phyloP scores from a whole-genome alignment of 2,797 vertebrate genomes.

The Cirrhinus molitorella region DNA sequence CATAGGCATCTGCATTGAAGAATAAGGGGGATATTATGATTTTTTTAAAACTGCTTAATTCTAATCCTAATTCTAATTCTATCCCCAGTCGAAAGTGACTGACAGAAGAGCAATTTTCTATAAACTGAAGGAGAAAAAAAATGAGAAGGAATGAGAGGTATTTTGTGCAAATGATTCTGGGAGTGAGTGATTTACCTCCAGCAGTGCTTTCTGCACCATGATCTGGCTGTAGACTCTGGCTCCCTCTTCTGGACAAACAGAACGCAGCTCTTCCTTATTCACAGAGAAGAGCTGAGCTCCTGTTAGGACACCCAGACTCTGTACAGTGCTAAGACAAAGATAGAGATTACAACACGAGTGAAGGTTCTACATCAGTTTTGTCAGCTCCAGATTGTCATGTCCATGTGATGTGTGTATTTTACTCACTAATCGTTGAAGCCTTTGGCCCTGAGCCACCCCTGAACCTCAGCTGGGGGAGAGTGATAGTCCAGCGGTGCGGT shows the following conservation, averaged over 20 bases:
- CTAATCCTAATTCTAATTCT: not conserved
- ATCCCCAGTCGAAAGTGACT: not conserved
- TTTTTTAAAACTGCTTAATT: not conserved
- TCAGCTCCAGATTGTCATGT: not conserved
- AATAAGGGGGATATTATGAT: too few relatives aligned
- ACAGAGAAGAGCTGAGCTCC: slow-evolving; percentile 83
- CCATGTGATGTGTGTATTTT: not conserved
- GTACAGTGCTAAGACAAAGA: slow-evolving; percentile 76
- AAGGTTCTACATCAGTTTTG: not conserved
- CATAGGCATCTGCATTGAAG: too few relatives aligned
- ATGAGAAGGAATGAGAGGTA: not conserved
- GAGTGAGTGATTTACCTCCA: slow-evolving; percentile 79
- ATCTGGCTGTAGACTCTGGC: slow-evolving; percentile 85
- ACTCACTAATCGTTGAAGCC: slow-evolving; percentile 85
- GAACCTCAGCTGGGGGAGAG: slow-evolving; percentile 78
- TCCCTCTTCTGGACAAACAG: slow-evolving; percentile 80
- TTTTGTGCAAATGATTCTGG: not conserved
- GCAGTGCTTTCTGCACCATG: slow-evolving; percentile 81
- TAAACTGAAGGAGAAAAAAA: too few relatives aligned
- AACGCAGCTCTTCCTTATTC: slow-evolving; percentile 76
- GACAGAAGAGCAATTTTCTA: not conserved
- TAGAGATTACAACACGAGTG: not conserved
- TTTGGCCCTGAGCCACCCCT: slow-evolving; percentile 83
- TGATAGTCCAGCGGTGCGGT: slow-evolving; percentile 69
- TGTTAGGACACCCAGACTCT: slow-evolving; percentile 79